A percentile compares a stretch with the other conserved stretches of the same genome.
Conservation (phyloP, 2,888 invertebrate genomes). For the Meliscaeva auricollis region DNA sequence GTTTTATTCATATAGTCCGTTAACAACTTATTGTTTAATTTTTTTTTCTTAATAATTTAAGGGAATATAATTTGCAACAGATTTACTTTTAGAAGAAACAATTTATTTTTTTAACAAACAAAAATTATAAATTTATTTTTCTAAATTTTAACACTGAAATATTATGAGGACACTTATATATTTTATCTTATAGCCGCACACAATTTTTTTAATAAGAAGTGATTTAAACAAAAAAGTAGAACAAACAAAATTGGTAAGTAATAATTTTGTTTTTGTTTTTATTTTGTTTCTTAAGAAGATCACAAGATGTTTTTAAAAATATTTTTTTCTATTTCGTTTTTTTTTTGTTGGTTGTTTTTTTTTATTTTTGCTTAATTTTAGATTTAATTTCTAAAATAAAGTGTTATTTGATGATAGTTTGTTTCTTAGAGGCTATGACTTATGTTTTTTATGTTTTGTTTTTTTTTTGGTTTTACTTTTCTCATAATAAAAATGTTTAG, state of each 20-base stretch:
- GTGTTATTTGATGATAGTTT: slow-evolving; percentile 69
- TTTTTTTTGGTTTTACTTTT: slow-evolving; percentile 16
- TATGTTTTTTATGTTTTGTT: not conserved
- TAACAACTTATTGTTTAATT: too few species aligned
- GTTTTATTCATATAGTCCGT: too few species aligned
- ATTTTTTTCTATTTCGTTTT: slow-evolving; percentile 32
- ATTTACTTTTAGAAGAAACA: too few species aligned
- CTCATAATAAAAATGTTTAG: slow-evolving; percentile 64
- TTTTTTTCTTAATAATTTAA: too few species aligned
- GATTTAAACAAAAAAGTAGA: not conserved
- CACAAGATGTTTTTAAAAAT: slow-evolving; percentile 65
- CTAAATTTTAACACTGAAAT: slow-evolving; percentile 56
- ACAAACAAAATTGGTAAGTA: not conserved
- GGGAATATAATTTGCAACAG: too few species aligned
- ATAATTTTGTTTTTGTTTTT: not conserved
- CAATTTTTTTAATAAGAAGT: slow-evolving; percentile 24
- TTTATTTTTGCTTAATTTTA: slow-evolving; percentile 44
- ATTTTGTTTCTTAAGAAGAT: slow-evolving; percentile 65
- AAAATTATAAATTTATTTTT: slow-evolving; percentile 4
- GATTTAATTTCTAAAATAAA: slow-evolving; percentile 58
- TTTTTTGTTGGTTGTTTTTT: slow-evolving; percentile 15
- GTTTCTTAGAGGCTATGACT: slow-evolving; percentile 52
- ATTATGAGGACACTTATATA: slow-evolving; percentile 67
- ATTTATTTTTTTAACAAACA: not conserved
- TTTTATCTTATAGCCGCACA: slow-evolving; percentile 44